Base-by-base conservation (phyloP, 2,888 invertebrate genomes). In the Eubasilissa splendida region DNA sequence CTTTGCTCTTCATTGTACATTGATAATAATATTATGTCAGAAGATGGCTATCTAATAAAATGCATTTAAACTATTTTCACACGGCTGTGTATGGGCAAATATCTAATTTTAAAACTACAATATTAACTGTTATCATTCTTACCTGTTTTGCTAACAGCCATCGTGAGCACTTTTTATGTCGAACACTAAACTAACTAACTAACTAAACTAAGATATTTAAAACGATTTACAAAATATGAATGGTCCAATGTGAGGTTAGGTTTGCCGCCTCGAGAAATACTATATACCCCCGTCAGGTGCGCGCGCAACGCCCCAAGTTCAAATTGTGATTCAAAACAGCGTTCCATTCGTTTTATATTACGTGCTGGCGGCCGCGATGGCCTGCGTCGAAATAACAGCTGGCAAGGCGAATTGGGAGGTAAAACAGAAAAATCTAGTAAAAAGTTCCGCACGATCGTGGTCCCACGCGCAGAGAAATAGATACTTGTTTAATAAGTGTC, bases 321-420 rank as follows among this genome's bases (percentile, higher is more conserved):
- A 50, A 74, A 74, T 56, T 74, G 74, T 42, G 59, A 74, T 74
- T 74, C 74, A 58, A 42, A 58, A 11, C 12, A 31, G 12, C 42
- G 59, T 74, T 74, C 60, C 65, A 65, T 76, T 65, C 63, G 65
- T 65, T 76, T 76, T 76, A 76, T 76, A 76, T 59, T 54, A 73
- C 56, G 50, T 75, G 58, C 22, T 65, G 68, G 10, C 68, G 68
- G 33, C 11, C 31, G 22, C 58, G 33, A n/a, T 59, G 56, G 14
- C 58, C 59, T 74, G 56, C 14, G 42, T 71, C 71, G 68, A 50
- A n/a, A 50, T 66, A 68, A 50, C 50, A 5, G 14, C 50, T 50
- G 52, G 4, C 42, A 14, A 68, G 50, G 3, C 33, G 14, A 9
- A 52, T 14, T 33, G 12, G 14, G 50, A 68, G 14, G n/a, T 68